These are phyloP conservation scores for Microplitis demolitor DNA, from an alignment of 1,140 invertebrate species.

Conservation along the genomic window DNA sequence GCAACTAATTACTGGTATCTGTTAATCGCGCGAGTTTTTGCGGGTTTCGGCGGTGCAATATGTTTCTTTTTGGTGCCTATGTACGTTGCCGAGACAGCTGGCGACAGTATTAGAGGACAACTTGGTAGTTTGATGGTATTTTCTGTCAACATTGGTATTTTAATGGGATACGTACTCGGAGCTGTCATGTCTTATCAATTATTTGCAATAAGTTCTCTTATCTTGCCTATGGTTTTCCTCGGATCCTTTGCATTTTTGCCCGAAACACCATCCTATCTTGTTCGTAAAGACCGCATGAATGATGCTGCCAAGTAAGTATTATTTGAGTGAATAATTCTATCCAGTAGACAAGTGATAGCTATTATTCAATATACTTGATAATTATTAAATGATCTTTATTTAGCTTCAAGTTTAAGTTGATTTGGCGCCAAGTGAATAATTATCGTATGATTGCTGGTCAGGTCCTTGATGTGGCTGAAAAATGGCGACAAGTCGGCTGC, in stretches of 20 bases:
- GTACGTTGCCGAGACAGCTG: conserved; percentile 67
- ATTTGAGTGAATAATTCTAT: background rate
- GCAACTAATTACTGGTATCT: conserved; percentile 44
- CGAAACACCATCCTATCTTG: conserved; percentile 64
- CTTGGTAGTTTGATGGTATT: conserved; percentile 62
- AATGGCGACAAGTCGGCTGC: conserved; percentile 54
- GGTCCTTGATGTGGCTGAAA: conserved; percentile 63
- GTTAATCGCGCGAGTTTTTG: conserved; percentile 46
- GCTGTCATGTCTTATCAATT: conserved; percentile 58
- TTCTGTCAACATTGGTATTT: conserved; percentile 64
- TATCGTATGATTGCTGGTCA: conserved; percentile 21
- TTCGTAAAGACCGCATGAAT: conserved; percentile 44
- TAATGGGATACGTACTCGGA: conserved; percentile 65
- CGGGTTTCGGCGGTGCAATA: conserved; percentile 61
- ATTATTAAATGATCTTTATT: conserved; percentile 9
- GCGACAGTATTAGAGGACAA: conserved; percentile 63
- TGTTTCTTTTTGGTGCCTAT: conserved; percentile 60
- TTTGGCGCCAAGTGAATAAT: conserved; percentile 15
- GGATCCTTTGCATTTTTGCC: conserved; percentile 62
- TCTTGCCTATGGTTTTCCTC: conserved; percentile 58
- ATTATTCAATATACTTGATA: background rate
- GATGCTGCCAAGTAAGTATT: conserved; percentile 50
- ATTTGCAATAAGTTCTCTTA: conserved; percentile 53
- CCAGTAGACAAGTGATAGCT: background rate
- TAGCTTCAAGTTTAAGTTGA: conserved; percentile 7